A percentile compares a stretch with the other conserved stretches of the same genome.
These are phyloP conservation scores for Cryptoleucopteryx plumbea DNA, from an alignment of 2,113 vertebrate genomes.

Conservation along the genomic window DNA sequence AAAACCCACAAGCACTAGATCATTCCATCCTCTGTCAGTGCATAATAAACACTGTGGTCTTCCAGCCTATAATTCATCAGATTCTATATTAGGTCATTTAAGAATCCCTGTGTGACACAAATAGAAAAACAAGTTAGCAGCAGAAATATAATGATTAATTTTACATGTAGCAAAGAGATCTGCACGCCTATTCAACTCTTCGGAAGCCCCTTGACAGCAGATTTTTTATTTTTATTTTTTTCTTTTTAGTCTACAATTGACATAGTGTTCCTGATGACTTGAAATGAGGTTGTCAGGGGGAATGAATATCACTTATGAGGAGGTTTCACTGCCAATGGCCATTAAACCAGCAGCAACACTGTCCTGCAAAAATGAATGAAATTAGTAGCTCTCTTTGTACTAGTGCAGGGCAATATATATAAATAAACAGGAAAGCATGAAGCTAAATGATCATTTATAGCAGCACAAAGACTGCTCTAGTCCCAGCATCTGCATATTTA, in stretches of 20 bases:
- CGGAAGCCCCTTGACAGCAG: neutral
- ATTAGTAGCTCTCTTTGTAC: neutral
- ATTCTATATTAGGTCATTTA: constrained; percentile 40
- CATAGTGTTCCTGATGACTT: neutral
- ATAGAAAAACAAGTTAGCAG: constrained; percentile 12
- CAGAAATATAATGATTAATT: constrained; percentile 44
- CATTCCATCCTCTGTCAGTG: constrained; percentile 4
- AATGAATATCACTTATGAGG: neutral
- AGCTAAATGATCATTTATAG: neutral
- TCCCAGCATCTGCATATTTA: neutral
- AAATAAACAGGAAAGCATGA: neutral
- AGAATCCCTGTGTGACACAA: constrained; percentile 18
- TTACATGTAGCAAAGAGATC: neutral
- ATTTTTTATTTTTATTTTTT: neutral
- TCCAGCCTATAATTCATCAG: neutral
- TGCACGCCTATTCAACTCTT: neutral
- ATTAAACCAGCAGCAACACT: neutral
- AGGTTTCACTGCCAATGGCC: neutral
- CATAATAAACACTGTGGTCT: neutral
- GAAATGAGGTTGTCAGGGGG: neutral
- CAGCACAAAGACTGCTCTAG: neutral
- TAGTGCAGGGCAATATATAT: neutral
- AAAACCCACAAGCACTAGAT: neutral
- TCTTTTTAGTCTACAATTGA: neutral
- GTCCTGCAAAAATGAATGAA: neutral